Base-by-base conservation (phyloP, 2,113 vertebrate genomes). In the Ameiurus melas region DNA sequence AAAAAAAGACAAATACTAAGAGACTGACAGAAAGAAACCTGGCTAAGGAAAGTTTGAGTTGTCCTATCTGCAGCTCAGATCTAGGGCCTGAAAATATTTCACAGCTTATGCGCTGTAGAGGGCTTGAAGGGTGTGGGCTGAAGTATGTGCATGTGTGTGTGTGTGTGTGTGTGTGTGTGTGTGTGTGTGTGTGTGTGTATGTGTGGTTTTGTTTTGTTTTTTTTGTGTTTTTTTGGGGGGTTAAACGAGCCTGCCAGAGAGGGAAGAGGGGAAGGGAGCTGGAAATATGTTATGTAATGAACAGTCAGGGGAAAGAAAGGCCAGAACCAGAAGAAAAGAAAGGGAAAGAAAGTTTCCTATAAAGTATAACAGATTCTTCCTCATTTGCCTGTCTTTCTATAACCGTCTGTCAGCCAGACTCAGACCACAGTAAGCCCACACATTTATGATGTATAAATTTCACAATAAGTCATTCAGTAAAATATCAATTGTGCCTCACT, bases 211-310 rank as follows among this genome's bases (percentile, higher is more conserved):
- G n/a, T n/a, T n/a, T n/a, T n/a, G n/a, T n/a, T n/a, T n/a, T n/a
- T n/a, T n/a, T n/a, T n/a, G n/a, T n/a, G n/a, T n/a, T n/a, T n/a
- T n/a, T n/a, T n/a, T n/a, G n/a, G 83, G 20, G 36, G 27, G 33
- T n/a, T 53, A 57, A 62, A 36, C 58, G 77, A 75, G 82, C 70
- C 68, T 85, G 83, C 77, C 81, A 89, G 88, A 87, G 43, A 10
- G 17, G 79, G 75, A 33, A 62, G 33, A 62, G 57, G 30, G 84
- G 55, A 80, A 70, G 85, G 87, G 84, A 53, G 84, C 43, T 93
- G 93, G 93, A 95, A 95, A 94, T 91, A 90, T 87, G 91, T 95
- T 95, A 95, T 93, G 92, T 94, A 95, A 95, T 91, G 86, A 92
- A 85, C 92, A 93, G 93, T 93, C 89, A 64, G 84, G 88, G 92